Percentiles rank a stretch among this genome's conserved stretches.
Conservation (phyloP, 2,797 vertebrate species). For the Lacerta agilis region DNA sequence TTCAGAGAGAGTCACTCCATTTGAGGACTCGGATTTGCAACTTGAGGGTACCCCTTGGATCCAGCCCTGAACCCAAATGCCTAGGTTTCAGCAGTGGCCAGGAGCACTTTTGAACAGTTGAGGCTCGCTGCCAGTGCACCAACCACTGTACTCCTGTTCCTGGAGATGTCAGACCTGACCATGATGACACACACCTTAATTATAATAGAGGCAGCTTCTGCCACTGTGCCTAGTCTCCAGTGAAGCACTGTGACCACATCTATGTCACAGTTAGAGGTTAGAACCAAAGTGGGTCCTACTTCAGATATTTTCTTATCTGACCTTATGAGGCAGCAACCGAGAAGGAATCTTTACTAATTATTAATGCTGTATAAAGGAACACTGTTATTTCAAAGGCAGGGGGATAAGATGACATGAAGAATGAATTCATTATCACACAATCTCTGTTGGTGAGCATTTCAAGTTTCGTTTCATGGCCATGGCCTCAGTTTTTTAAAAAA, state of each 20-base stretch:
- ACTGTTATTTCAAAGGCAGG: neutral
- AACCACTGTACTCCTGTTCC: too few species aligned
- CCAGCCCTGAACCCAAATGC: too few species aligned
- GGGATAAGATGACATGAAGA: neutral
- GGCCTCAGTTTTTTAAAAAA: too few species aligned
- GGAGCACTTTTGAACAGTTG: too few species aligned
- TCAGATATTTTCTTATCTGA: neutral
- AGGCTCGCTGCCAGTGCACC: too few species aligned
- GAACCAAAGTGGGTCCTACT: neutral
- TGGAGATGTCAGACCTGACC: too few species aligned
- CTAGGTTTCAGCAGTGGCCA: too few species aligned
- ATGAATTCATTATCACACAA: neutral
- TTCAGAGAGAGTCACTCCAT: neutral
- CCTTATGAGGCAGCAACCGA: neutral
- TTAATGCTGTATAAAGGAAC: neutral
- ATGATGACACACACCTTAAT: too few species aligned
- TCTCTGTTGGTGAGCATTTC: neutral
- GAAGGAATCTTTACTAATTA: neutral
- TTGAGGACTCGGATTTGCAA: neutral
- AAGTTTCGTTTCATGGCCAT: neutral
- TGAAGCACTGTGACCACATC: neutral
- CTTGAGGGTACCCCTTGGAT: too few species aligned
- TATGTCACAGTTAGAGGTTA: neutral
- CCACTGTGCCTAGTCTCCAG: neutral
- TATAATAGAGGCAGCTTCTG: neutral